phyloP scores from a whole-genome alignment of 1,140 invertebrate species.

The Lutraria rhynchaena region DNA sequence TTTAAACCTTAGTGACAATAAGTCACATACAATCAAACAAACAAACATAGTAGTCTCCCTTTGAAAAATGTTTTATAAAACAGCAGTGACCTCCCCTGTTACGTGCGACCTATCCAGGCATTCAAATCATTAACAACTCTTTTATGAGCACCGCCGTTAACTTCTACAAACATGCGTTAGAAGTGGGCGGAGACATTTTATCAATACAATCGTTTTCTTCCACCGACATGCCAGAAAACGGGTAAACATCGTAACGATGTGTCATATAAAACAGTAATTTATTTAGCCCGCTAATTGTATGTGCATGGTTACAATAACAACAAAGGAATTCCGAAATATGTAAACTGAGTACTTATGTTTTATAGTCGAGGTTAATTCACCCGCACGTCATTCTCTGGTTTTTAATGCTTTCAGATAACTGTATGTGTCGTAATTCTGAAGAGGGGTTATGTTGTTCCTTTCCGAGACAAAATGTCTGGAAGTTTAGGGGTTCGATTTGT shows the following conservation, averaged over 20 bases:
- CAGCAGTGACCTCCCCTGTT: too few relatives aligned
- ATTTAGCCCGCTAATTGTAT: conserved; percentile 30
- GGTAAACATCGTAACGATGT: conserved; percentile 21
- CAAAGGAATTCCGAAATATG: neutral
- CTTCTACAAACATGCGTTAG: neutral
- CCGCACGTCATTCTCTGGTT: neutral
- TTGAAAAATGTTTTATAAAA: too few relatives aligned
- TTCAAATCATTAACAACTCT: too few relatives aligned
- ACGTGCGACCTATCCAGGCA: too few relatives aligned
- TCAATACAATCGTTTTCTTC: conserved; percentile 25
- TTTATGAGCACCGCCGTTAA: too few relatives aligned
- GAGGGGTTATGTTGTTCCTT: neutral
- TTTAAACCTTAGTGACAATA: too few relatives aligned
- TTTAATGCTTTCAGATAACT: neutral
- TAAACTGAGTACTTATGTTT: neutral
- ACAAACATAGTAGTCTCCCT: too few relatives aligned
- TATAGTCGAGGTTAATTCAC: neutral
- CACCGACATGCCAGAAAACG: conserved; percentile 26
- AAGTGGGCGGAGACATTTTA: conserved; percentile 21
- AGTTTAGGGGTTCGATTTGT: too few relatives aligned
- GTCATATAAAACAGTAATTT: conserved; percentile 26
- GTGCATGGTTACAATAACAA: conserved; percentile 1
- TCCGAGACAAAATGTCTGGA: neutral
- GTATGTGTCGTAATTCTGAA: neutral
- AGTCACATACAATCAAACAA: too few relatives aligned